Percentiles rank a stretch among this genome's conserved stretches.
These are phyloP conservation scores for Calameuta pallipes DNA, from an alignment of 2,888 invertebrate species.

Conservation along the genomic window DNA sequence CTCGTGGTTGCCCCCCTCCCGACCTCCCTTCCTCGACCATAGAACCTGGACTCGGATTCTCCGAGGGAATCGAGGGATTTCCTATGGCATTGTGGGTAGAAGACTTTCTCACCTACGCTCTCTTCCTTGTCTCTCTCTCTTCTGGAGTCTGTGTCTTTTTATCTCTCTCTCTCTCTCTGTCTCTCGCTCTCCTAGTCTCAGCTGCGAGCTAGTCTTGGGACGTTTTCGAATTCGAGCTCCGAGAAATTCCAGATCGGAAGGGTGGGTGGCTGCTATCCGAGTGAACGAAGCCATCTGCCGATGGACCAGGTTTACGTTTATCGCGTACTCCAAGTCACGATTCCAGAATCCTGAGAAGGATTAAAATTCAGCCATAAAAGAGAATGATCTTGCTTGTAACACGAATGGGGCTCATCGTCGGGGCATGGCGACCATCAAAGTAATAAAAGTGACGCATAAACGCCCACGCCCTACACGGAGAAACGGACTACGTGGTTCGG, in stretches of 20 bases:
- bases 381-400: conserved; percentile 42
- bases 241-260: too few relatives aligned
- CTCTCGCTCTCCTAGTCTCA: not conserved
- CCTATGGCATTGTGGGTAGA: too few relatives aligned
- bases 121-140: too few relatives aligned
- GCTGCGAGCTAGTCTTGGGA: not conserved
- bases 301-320: conserved; percentile 4
- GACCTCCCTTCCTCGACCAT: too few relatives aligned
- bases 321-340: conserved; percentile 13
- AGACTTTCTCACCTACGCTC: too few relatives aligned
- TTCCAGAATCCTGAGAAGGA: conserved; percentile 34
- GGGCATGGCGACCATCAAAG: conserved; percentile 30
- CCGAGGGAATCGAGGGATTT: too few relatives aligned
- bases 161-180: too few relatives aligned
- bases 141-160: too few relatives aligned
- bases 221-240: not conserved
- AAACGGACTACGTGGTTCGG: not conserved
- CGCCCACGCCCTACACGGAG: conserved; percentile 35
- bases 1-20: conserved; percentile 26
- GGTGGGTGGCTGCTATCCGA: not conserved
- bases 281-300: not conserved
- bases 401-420: conserved; percentile 27
- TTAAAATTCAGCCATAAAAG: conserved; percentile 45
- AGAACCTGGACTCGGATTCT: too few relatives aligned
- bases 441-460: conserved; percentile 45